Percentiles rank a stretch among this genome's conserved stretches.
Conservation (phyloP, 35 echinoderm and acorn worm species). For the Heliocidaris erythrogramma region DNA sequence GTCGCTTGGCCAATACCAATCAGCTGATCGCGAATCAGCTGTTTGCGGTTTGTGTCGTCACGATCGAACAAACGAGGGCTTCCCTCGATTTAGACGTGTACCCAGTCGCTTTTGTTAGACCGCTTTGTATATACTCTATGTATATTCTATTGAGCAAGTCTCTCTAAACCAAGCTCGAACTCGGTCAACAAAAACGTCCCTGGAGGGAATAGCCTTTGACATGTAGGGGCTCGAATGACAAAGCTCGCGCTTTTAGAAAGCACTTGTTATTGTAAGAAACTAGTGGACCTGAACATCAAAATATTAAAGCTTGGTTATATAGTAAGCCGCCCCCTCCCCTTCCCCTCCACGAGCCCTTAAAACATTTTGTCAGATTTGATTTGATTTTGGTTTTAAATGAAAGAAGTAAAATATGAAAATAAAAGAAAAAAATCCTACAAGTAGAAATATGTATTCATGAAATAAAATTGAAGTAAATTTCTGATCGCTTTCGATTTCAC, state of each 20-base stretch:
- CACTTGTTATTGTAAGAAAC: neutral
- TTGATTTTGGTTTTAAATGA: too few species aligned
- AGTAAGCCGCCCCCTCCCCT: too few species aligned
- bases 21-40: slow-evolving; percentile 45
- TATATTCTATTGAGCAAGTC: too few species aligned
- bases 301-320: neutral
- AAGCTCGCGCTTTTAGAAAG: neutral
- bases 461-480: too few species aligned
- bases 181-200: neutral
- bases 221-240: neutral
- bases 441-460: too few species aligned
- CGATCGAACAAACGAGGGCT: neutral
- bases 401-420: too few species aligned
- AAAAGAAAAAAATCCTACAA: too few species aligned
- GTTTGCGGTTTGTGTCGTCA: slow-evolving; percentile 44
- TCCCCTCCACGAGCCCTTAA: too few species aligned
- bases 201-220: neutral
- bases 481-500: too few species aligned
- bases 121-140: neutral
- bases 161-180: too few species aligned
- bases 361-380: too few species aligned
- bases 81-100: slow-evolving; percentile 1
- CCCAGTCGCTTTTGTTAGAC: neutral
- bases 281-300: neutral
- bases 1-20: neutral